Conservation (phyloP, 2,113 vertebrate genomes). For the Protobothrops mucrosquamatus region DNA sequence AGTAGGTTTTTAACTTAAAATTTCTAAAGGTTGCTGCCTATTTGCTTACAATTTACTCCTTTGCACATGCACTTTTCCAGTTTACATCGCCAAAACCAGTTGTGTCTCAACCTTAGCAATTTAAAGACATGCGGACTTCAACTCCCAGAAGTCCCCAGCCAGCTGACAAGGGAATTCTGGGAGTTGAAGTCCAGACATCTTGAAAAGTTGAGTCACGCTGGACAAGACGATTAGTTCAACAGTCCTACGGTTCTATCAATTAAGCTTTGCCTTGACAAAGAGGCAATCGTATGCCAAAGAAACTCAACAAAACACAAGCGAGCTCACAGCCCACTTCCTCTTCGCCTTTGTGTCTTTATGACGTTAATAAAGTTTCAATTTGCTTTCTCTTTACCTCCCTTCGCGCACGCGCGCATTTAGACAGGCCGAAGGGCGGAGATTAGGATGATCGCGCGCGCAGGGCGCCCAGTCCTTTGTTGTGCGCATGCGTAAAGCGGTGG, state of each 20-base stretch:
- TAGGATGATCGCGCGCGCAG: neutral
- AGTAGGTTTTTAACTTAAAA: neutral
- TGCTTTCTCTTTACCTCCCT: neutral
- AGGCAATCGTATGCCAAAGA: neutral
- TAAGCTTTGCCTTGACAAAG: neutral
- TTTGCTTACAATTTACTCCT: neutral
- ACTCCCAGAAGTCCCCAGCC: neutral
- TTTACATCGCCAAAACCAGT: neutral
- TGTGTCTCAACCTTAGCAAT: neutral
- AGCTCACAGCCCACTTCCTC: neutral
- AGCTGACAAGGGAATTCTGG: neutral
- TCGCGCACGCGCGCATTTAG: neutral
- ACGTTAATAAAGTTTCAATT: neutral
- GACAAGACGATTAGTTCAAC: neutral
- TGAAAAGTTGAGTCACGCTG: neutral
- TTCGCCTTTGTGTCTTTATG: neutral
- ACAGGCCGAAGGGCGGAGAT: neutral
- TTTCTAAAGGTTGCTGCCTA: neutral
- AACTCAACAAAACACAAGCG: neutral
- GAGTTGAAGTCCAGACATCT: neutral
- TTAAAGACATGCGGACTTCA: neutral
- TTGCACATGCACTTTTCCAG: neutral
- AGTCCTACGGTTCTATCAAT: neutral
- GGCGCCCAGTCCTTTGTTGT: too few species aligned
- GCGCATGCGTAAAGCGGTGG: neutral